phyloP scores from a whole-genome alignment of 2,888 invertebrate genomes.

The Tachina grossa region DNA sequence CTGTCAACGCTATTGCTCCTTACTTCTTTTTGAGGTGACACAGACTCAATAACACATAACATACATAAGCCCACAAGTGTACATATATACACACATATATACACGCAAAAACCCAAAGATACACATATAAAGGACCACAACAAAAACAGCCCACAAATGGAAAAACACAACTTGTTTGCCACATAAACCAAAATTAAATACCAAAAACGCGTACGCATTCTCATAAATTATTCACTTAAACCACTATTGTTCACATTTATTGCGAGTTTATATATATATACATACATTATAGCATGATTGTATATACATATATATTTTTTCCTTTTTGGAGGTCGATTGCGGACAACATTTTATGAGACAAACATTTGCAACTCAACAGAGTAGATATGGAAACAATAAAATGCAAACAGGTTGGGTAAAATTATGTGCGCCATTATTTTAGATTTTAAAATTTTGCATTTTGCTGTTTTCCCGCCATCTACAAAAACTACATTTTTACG shows the following conservation, averaged over 20 bases:
- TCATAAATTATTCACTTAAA: constrained; percentile 70
- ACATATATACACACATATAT: not conserved
- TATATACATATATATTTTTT: constrained; percentile 33
- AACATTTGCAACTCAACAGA: constrained; percentile 23
- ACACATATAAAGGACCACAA: constrained; percentile 49
- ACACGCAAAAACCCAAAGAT: not conserved
- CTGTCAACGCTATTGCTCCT: not conserved
- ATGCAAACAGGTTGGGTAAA: constrained; percentile 40
- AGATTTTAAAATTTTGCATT: constrained; percentile 36
- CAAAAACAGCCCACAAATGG: constrained; percentile 60
- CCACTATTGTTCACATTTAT: constrained; percentile 68
- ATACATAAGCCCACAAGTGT: too few relatives aligned
- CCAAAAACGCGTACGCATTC: constrained; percentile 68
- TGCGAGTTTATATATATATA: constrained; percentile 26
- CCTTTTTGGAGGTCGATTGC: constrained; percentile 8
- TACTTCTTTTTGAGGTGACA: constrained; percentile 6
- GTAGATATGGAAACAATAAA: constrained; percentile 9
- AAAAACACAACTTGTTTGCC: constrained; percentile 67
- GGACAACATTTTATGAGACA: not conserved
- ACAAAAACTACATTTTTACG: not conserved
- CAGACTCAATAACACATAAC: not conserved
- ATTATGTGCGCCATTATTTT: constrained; percentile 37
- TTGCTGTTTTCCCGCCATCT: constrained; percentile 3
- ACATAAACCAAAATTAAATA: constrained; percentile 72
- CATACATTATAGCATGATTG: too few relatives aligned